These are phyloP conservation scores for Spodoptera litura DNA, from an alignment of 1,140 invertebrate species.

Conservation along the genomic window DNA sequence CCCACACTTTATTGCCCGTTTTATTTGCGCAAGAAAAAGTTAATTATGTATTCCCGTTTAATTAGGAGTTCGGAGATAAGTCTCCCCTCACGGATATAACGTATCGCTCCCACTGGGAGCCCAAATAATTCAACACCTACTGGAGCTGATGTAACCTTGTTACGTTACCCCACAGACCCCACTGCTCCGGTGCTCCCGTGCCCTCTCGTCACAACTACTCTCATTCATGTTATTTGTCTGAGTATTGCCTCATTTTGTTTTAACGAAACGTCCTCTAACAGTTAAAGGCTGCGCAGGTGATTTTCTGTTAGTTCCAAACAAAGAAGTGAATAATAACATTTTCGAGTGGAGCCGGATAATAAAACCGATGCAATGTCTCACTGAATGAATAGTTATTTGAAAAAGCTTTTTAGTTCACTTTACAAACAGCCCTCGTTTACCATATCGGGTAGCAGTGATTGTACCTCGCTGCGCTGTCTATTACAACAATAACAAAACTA, in stretches of 20 bases:
- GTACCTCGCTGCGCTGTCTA: no score
- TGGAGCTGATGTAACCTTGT: neutral
- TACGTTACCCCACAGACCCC: neutral
- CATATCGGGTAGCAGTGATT: neutral
- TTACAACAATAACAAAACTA: no score
- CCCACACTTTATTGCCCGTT: conserved; percentile 45
- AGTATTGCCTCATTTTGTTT: no score
- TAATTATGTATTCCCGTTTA: conserved; percentile 50
- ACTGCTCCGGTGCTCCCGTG: no score
- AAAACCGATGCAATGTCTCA: neutral
- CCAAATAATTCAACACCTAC: conserved; percentile 33
- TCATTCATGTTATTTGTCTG: no score
- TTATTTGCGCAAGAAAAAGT: conserved; percentile 45
- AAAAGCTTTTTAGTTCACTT: conserved; percentile 22
- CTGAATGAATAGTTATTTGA: conserved; percentile 21
- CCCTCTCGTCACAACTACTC: no score
- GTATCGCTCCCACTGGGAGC: conserved; percentile 21
- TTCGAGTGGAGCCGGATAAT: neutral
- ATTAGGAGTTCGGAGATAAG: conserved; percentile 34
- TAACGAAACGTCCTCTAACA: no score
- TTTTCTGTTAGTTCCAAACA: no score
- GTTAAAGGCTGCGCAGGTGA: no score
- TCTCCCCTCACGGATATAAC: conserved; percentile 31
- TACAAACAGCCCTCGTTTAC: conserved; percentile 1
- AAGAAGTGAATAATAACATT: neutral